These are phyloP conservation scores for Abramis brama DNA, from an alignment of 2,113 vertebrate species.

Conservation along the genomic window DNA sequence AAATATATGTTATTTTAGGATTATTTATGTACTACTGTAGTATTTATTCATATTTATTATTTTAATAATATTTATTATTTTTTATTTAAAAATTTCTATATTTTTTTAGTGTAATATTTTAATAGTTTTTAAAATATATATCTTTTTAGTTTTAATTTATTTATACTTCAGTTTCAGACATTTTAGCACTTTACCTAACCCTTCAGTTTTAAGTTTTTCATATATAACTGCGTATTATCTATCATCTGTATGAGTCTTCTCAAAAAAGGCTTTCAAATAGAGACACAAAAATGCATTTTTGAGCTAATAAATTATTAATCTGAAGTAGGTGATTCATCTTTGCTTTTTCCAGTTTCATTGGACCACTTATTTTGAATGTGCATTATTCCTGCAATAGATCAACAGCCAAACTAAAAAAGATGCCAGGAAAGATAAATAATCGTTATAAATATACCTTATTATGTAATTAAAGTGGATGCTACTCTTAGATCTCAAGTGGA, in stretches of 20 bases:
- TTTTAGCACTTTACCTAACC: neutral
- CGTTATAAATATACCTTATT: neutral
- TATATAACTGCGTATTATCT: too few species aligned
- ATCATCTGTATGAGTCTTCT: too few species aligned
- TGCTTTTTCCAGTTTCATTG: too few species aligned
- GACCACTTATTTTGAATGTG: neutral
- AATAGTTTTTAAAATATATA: too few species aligned
- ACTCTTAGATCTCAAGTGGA: conserved; percentile 11
- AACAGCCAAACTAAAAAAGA: neutral
- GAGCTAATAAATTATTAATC: too few species aligned
- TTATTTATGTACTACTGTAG: neutral
- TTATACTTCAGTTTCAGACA: neutral
- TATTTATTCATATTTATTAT: neutral
- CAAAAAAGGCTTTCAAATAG: too few species aligned
- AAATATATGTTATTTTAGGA: neutral
- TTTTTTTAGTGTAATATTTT: too few species aligned
- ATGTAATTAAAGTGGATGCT: conserved; percentile 13
- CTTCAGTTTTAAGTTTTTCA: too few species aligned
- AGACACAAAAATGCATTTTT: too few species aligned
- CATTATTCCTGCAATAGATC: neutral
- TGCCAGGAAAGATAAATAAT: neutral
- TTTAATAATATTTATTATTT: too few species aligned
- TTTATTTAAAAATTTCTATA: too few species aligned
- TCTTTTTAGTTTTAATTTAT: neutral
- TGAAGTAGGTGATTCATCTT: too few species aligned